phyloP scores from a whole-genome alignment of 2,888 invertebrate species.

The Eupelmus urozonus region DNA sequence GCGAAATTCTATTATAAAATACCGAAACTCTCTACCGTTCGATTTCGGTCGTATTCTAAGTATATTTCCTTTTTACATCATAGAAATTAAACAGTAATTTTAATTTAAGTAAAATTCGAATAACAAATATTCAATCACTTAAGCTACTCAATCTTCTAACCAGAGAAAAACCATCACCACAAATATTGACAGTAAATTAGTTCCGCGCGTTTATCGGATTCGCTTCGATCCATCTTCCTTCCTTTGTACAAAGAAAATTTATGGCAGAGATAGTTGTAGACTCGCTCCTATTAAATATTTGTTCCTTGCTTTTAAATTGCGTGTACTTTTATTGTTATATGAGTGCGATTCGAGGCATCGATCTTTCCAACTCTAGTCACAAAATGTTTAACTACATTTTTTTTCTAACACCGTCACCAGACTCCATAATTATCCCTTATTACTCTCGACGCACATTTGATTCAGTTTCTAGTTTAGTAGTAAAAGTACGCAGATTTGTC shows the following conservation, averaged over 20 bases:
- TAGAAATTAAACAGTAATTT: too few relatives aligned
- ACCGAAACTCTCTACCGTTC: too few relatives aligned
- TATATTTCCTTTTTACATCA: too few relatives aligned
- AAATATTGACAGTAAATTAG: conserved; percentile 1
- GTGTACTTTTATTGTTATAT: conserved; percentile 19
- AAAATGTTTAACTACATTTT: too few relatives aligned
- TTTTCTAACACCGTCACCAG: conserved; percentile 39
- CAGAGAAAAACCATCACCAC: conserved; percentile 36
- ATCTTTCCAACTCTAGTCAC: not conserved
- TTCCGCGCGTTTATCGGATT: not conserved
- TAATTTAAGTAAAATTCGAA: too few relatives aligned
- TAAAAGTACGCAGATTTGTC: conserved; percentile 70
- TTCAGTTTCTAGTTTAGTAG: conserved; percentile 65
- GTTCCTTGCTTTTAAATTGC: conserved; percentile 30
- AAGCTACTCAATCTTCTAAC: conserved; percentile 22
- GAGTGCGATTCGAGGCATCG: conserved; percentile 7
- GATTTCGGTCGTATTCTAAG: too few relatives aligned
- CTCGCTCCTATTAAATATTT: conserved; percentile 43
- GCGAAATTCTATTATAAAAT: too few relatives aligned
- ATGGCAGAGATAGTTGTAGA: conserved; percentile 22
- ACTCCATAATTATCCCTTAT: conserved; percentile 21
- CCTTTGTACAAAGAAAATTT: conserved; percentile 11
- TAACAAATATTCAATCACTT: too few relatives aligned
- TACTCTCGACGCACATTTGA: conserved; percentile 24
- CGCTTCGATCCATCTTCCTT: conserved; percentile 10